Percentiles rank a stretch among this genome's conserved stretches.
phyloP scores from a whole-genome alignment of 2,113 vertebrate species.

The Protobothrops flavoviridis region DNA sequence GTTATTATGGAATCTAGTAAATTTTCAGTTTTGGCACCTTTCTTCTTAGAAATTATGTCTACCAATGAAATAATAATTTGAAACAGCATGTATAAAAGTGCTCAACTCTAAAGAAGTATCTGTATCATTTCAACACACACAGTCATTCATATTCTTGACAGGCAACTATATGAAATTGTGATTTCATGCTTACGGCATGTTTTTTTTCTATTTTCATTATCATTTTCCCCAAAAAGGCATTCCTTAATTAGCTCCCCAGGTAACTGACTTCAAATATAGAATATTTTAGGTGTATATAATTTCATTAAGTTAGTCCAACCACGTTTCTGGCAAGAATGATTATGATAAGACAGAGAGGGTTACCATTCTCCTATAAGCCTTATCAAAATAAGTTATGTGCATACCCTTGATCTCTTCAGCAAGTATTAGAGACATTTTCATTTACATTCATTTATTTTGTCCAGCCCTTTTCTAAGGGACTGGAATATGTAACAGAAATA shows the following conservation, averaged over 20 bases:
- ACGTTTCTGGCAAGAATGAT: conserved; percentile 16
- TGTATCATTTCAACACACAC: background rate
- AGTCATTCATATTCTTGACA: background rate
- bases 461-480: background rate
- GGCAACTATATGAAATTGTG: conserved; percentile 21
- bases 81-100: background rate
- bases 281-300: conserved; percentile 41
- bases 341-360: conserved; percentile 33
- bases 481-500: background rate
- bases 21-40: background rate
- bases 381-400: background rate
- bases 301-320: conserved; percentile 18
- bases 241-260: background rate
- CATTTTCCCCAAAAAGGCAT: conserved; percentile 4
- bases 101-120: background rate
- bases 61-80: background rate
- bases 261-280: conserved; percentile 28
- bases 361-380: background rate
- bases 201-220: background rate
- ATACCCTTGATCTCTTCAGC: fast-evolving
- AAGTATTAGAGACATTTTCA: background rate
- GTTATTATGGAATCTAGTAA: background rate
- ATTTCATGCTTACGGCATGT: background rate
- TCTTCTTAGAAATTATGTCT: background rate
- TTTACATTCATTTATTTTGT: background rate